Base-by-base conservation (phyloP, 2,888 invertebrate species). In the Meghimatium bilineatum region DNA sequence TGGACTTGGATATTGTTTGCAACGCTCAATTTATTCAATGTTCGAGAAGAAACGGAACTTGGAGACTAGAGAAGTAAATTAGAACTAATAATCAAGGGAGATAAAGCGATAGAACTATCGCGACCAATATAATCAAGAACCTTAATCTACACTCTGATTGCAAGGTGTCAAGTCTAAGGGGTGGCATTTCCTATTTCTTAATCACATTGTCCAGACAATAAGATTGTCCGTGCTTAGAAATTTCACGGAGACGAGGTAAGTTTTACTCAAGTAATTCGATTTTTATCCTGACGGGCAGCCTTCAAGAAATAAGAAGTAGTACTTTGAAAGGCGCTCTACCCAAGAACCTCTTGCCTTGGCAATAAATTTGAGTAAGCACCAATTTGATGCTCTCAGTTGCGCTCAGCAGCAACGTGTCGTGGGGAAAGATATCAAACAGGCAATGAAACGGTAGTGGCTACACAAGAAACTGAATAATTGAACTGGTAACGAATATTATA, bases 201-300 rank as follows among this genome's bases (percentile, higher is more conserved):
- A 82, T 82, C 76, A 66, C 75, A 82, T 82, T 82, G 75, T 63
- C 52, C 76, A 10, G 67, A 36, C 82, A 72, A 75, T 67, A 52
- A 63, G 75, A 75, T 67, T 82, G 82, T 76, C 67, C 29, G 23
- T 66, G 82, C 67, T 32, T 49, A 26, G 67, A 76, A 81, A 82
- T 82, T 63, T 49, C 49, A n/a, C 67, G 66, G 76, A 67, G 82
- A 76, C 74, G 52, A 29, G 75, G n/a, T 67, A 67, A 67, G 32
- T 82, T 67, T 82, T 63, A 75, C 29, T 49, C 34, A 49, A 26
- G 67, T 75, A 82, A 82, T 82, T 82, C 49, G 82, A 82, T 82
- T 82, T 44, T 82, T 75, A 49, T 66, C 52, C 63, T 75, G 14
- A 26, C 23, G 34, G 38, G 29, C 63, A 56, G 60, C 60, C 72